Base-by-base conservation (phyloP, 2,797 vertebrate species). In the Austrolebias charrua region DNA sequence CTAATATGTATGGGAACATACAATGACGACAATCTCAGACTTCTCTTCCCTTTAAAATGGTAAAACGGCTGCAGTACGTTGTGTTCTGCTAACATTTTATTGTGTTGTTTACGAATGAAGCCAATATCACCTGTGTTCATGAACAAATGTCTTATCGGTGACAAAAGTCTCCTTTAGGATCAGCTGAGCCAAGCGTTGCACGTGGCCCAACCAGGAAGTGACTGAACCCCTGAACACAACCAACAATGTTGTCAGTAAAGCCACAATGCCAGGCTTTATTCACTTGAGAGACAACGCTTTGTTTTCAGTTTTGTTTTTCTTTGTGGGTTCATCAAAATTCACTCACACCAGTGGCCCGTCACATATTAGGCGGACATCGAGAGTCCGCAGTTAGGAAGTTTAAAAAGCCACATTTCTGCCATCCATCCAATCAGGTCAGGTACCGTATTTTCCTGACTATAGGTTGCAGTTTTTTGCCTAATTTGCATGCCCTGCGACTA, bases 121-220 rank as follows among this genome's bases (percentile, higher is more conserved):
- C 8, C 3, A 33, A 33, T 33, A 6, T 33, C 31, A 33, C 31
- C 5, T 33, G 31, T 24, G 24, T 3, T 24, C 24, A 1, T 24
- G 24, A 24, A 24, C 24, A 24, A 3, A 24, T 24, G 24, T 24
- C 24, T 33, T 8, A 33, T 70, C 60, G 2, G 52, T 79, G 69
- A 83, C 69, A 63, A 47, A 72, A 19, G 10, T 55, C 0, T 31
- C 63, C 38, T 63, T 60, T 51, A 58, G 55, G 24, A 71, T 49
- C 56, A 46, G 50, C 76, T 38, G 83, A 85, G 78, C 79, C 88
- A 61, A 77, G 78, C 82, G 68, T 85, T 16, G 71, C 70, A 57
- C 71, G 77, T 84, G 74, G 83, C 78, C 60, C 60, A 18, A 83
- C 60, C 75, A 81, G 87, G 82, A 90, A 83, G 80, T 74, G 58